Evolutionary conservation across 2,888 invertebrate species (phyloP).

Genomic region (Brenthis hecate): DNA sequence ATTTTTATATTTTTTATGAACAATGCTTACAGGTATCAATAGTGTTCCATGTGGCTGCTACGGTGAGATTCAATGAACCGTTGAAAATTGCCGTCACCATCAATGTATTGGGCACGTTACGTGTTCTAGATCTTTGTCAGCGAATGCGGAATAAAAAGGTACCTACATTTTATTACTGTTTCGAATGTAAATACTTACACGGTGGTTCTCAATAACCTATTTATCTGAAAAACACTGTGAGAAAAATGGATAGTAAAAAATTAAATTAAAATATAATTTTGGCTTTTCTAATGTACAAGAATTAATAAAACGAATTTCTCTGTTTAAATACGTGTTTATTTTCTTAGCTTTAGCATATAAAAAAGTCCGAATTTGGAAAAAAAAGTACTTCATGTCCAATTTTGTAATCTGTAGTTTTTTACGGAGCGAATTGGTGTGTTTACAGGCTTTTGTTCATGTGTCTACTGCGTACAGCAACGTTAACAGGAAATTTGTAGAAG

Average conservation of each 20-base stretch:
- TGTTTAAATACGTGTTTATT: too few relatives aligned
- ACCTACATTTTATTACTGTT: neutral
- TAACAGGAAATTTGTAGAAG: slow-evolving; percentile 35
- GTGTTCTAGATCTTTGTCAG: slow-evolving; percentile 46
- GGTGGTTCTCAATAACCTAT: neutral
- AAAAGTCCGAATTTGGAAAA: too few relatives aligned
- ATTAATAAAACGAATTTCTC: too few relatives aligned
- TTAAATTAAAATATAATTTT: too few relatives aligned
- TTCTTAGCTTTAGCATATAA: too few relatives aligned
- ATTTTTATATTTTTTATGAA: too few relatives aligned
- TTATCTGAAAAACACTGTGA: too few relatives aligned
- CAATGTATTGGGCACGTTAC: slow-evolving; percentile 45
- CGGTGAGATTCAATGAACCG: slow-evolving; percentile 43
- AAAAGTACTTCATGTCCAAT: too few relatives aligned
- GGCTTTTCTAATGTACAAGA: too few relatives aligned
- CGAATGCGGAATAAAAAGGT: slow-evolving; percentile 50
- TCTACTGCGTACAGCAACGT: slow-evolving; percentile 43
- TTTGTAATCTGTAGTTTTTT: too few relatives aligned
- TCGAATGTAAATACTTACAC: neutral
- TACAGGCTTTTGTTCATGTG: slow-evolving; percentile 43
- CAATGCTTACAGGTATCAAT: slow-evolving; percentile 41
- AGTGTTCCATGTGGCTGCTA: slow-evolving; percentile 46
- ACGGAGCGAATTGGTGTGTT: neutral
- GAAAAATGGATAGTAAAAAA: too few relatives aligned
- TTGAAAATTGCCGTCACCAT: slow-evolving; percentile 38